Evolutionary conservation across 2,797 vertebrate genomes (phyloP).

Genomic region (Acomys russatus): DNA sequence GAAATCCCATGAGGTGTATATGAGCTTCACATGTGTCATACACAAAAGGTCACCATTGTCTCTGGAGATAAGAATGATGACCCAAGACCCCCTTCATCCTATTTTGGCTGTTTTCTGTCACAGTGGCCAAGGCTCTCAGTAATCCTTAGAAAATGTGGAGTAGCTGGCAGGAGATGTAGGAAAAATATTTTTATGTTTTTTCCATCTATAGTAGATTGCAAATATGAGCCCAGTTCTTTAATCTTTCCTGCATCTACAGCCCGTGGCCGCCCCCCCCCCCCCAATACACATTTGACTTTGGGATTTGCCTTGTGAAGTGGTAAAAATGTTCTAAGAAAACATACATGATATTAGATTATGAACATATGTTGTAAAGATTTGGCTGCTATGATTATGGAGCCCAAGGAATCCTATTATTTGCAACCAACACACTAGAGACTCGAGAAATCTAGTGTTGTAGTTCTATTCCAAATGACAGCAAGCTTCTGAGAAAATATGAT

Average conservation of each 20-base stretch:
- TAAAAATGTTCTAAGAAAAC: background rate
- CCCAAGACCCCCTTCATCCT: accelerated
- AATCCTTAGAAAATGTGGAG: background rate
- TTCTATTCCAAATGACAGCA: background rate
- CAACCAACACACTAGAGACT: background rate
- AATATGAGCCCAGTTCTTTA: background rate
- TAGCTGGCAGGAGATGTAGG: background rate
- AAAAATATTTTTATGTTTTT: background rate
- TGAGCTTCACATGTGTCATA: background rate
- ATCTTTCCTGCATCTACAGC: background rate
- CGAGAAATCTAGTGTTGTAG: background rate
- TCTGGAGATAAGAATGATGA: background rate
- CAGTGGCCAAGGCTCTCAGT: background rate
- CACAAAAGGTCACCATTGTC: background rate
- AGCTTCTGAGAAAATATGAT: background rate
- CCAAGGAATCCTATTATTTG: background rate
- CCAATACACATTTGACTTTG: background rate
- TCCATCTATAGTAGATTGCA: background rate
- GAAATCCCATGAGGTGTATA: background rate
- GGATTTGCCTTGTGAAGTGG: background rate
- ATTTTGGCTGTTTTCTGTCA: background rate
- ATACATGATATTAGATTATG: background rate
- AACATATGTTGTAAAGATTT: background rate
- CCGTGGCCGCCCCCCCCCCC: background rate
- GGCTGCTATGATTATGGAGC: background rate